Conservation (phyloP, 2,113 vertebrate species). For the Chaetodon trifascialis region DNA sequence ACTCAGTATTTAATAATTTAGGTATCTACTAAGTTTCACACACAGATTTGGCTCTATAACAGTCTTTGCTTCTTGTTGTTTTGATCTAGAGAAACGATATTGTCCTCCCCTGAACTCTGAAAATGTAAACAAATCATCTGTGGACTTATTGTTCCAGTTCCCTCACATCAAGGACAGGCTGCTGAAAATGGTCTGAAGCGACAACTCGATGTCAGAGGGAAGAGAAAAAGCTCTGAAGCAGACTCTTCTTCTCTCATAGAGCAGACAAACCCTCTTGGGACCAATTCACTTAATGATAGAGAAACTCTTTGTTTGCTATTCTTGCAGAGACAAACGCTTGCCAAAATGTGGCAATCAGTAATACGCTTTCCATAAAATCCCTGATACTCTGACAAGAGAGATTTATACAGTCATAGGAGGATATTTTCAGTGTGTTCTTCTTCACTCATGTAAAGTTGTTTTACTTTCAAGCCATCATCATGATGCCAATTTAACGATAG, state of each 20-base stretch:
- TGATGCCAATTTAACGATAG: not conserved
- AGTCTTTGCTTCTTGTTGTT: not conserved
- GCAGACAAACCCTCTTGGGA: constrained; percentile 4
- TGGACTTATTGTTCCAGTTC: not conserved
- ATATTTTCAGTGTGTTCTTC: not conserved
- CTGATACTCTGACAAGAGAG: not conserved
- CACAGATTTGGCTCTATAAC: not conserved
- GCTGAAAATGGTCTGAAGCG: constrained; percentile 5
- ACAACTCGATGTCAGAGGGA: not conserved
- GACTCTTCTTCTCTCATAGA: constrained; percentile 11
- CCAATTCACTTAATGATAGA: constrained; percentile 39
- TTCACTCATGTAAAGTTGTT: not conserved
- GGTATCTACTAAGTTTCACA: not conserved
- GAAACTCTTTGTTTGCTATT: constrained; percentile 18
- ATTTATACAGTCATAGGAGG: not conserved
- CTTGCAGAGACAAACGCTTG: not conserved
- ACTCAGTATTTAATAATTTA: constrained; percentile 26
- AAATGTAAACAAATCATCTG: not conserved
- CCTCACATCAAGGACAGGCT: not conserved
- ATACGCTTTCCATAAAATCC: constrained; percentile 1
- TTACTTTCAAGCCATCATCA: not conserved
- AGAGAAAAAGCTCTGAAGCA: not conserved
- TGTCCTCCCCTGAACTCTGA: not conserved
- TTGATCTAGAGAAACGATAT: not conserved
- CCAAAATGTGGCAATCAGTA: constrained; percentile 5